Conservation (phyloP, 1,140 invertebrate genomes). For the Lasioglossum albipes region DNA sequence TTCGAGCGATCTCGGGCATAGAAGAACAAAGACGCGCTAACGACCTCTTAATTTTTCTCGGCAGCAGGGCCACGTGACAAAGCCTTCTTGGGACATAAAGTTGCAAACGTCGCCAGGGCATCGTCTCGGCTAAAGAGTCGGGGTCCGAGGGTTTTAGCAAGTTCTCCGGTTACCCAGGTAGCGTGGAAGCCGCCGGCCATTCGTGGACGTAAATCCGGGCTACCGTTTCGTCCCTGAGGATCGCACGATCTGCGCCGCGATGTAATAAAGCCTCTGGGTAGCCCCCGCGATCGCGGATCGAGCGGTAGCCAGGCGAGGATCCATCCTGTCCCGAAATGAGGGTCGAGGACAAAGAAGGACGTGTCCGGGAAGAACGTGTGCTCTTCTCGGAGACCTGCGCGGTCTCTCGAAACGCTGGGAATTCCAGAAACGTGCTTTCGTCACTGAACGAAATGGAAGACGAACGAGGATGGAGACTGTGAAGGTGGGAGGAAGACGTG, state of each 20-base stretch:
- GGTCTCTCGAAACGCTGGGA: constrained; percentile 33
- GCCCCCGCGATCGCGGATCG: constrained; percentile 14
- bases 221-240: constrained; percentile 46
- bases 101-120: not conserved
- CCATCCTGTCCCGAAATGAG: constrained; percentile 38
- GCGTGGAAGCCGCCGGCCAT: constrained; percentile 25
- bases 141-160: constrained; percentile 20
- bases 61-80: not conserved
- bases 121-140: not conserved
- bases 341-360: constrained; percentile 62
- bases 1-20: no score
- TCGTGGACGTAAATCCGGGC: constrained; percentile 49
- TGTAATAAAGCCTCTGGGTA: constrained; percentile 47
- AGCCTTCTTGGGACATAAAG: not conserved
- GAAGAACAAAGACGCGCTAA: no score
- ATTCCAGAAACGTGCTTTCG: constrained; percentile 52
- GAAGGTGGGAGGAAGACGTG: not conserved
- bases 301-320: not conserved
- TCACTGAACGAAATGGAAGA: constrained; percentile 11
- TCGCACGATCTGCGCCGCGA: constrained; percentile 35
- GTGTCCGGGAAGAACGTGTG: not conserved
- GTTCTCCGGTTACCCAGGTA: constrained; percentile 59
- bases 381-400: not conserved
- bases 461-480: not conserved
- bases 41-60: no score